Base-by-base conservation (phyloP, 2,888 invertebrate genomes). In the Megaustenia siamemsis region DNA sequence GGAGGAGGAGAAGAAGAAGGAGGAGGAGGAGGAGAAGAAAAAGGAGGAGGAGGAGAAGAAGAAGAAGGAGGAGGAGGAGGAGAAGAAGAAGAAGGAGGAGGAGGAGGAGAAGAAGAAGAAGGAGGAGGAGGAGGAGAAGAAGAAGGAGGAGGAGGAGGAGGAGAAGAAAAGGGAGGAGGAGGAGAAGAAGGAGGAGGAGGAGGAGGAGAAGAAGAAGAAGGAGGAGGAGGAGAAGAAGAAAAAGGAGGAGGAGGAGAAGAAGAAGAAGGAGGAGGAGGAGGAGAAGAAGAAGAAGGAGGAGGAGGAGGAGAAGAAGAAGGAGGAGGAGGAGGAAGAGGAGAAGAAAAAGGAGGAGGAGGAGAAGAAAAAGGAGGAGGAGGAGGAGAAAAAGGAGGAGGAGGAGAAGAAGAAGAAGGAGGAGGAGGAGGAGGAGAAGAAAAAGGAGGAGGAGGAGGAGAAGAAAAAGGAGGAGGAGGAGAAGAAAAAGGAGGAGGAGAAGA, bases 1-100 rank as follows among this genome's bases (percentile, higher is more conserved):
- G 8, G 24, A 3, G 45, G 21, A 21, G 24, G 24, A 38, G 69
- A 21, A 32, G 28, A 28, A 18, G 5, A 15, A 12, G 45, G n/a
- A 12, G 6, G 32, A 69, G 12, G 69, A 18, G 69, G 6, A 69
- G 49, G 24, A 53, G 69, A 35, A 45, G 49, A 43, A 49, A 81
- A 32, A 45, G 45, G 45, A 12, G 69, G 49, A 81, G 32, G 45
- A 5, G 49, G 49, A 81, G 81, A 81, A 45, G 69, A 12, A 78
- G 56, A 60, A 12, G 32, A 12, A 60, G 78, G 60, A 35, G 60
- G 15, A 78, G 78, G 60, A 60, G 53, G 56, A 60, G 18, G 53
- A n/a, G 53, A 35, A 60, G 78, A 60, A 24, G 60, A 35, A 60
- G 8, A 60, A 38, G 35, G 38, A 56, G 56, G 32, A 32, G 60